phyloP scores from a whole-genome alignment of 2,797 vertebrate species.

The Alfaro cultratus region DNA sequence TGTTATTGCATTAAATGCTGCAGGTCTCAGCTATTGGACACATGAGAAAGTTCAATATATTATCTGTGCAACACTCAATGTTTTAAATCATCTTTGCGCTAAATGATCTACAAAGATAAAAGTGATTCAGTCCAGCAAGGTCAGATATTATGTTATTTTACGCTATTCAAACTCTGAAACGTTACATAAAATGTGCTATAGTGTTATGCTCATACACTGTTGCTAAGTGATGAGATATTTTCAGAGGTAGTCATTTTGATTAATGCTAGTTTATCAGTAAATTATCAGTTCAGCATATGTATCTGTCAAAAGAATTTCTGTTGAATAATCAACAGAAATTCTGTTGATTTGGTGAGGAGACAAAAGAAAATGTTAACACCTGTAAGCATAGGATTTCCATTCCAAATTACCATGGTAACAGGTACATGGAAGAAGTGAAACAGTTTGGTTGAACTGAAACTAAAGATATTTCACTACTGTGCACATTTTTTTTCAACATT shows the following conservation, averaged over 20 bases:
- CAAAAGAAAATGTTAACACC: not conserved
- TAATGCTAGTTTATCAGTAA: not conserved
- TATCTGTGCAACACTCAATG: not conserved
- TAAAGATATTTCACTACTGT: not conserved
- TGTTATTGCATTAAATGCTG: not conserved
- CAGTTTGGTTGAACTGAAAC: not conserved
- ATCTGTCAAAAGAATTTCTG: not conserved
- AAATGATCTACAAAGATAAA: conserved; percentile 2
- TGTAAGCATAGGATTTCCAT: not conserved
- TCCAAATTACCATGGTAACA: not conserved
- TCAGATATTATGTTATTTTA: not conserved
- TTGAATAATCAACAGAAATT: not conserved
- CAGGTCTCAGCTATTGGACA: not conserved
- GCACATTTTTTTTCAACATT: not conserved
- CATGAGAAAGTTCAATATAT: not conserved
- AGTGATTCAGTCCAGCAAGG: not conserved
- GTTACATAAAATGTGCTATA: not conserved
- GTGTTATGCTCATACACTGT: not conserved
- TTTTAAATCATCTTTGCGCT: not conserved
- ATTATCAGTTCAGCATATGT: not conserved
- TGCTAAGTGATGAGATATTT: not conserved
- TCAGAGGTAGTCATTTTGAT: not conserved
- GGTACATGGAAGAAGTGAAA: not conserved
- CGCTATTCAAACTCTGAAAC: not conserved
- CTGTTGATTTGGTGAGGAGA: not conserved